Evolutionary conservation across 2,888 invertebrate genomes (phyloP).

Genomic region (Melipona bicolor): DNA sequence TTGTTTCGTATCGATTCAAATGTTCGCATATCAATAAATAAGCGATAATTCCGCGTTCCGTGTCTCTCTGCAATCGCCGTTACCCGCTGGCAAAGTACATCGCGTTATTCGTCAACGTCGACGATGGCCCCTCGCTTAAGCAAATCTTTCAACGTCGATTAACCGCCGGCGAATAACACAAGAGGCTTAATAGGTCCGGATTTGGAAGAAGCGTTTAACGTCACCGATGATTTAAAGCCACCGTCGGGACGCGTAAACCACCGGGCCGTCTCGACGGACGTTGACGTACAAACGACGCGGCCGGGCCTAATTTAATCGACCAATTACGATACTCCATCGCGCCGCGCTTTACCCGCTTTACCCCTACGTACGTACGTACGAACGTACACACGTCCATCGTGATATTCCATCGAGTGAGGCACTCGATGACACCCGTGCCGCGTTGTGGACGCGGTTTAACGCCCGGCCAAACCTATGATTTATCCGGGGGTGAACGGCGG

Average conservation of each 20-base stretch:
- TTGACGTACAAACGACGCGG: slow-evolving; percentile 61
- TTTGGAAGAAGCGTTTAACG: slow-evolving; percentile 38
- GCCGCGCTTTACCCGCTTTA: background rate
- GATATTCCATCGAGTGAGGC: slow-evolving; percentile 31
- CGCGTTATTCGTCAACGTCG: background rate
- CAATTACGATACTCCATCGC: slow-evolving; percentile 58
- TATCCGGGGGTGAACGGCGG: slow-evolving; percentile 48
- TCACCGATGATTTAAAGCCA: slow-evolving; percentile 36
- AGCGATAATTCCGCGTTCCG: too few relatives aligned
- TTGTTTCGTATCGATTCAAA: too few relatives aligned
- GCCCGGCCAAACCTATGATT: slow-evolving; percentile 53
- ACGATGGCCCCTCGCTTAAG: background rate
- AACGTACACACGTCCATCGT: slow-evolving; percentile 36
- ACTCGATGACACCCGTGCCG: slow-evolving; percentile 49
- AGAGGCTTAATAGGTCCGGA: slow-evolving; percentile 1
- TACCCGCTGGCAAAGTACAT: background rate
- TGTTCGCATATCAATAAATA: too few relatives aligned
- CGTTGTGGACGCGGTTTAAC: slow-evolving; percentile 60
- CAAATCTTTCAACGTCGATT: slow-evolving; percentile 10
- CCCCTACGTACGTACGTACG: too few relatives aligned
- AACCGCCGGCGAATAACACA: slow-evolving; percentile 1
- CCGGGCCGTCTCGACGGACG: slow-evolving; percentile 34
- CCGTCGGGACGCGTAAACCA: slow-evolving; percentile 35
- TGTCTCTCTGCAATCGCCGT: background rate
- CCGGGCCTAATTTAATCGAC: slow-evolving; percentile 66